phyloP scores from a whole-genome alignment of 2,888 invertebrate genomes.

The Xylocampa areola region DNA sequence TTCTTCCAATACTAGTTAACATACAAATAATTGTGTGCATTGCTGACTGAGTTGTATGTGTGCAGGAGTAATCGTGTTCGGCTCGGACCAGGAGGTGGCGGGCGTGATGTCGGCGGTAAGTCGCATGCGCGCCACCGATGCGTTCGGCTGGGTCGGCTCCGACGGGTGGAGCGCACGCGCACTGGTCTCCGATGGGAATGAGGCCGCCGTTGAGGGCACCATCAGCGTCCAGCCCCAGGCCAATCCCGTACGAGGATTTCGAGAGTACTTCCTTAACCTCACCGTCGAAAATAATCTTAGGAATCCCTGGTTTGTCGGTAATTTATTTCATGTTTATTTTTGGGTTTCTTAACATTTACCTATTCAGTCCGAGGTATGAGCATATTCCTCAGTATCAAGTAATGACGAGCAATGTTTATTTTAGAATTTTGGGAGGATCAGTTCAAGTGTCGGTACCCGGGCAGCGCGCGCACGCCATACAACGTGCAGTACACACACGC shows the following conservation, averaged over 20 bases:
- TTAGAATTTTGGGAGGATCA: slow-evolving; percentile 98
- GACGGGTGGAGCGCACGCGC: slow-evolving; percentile 98
- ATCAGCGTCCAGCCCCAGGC: slow-evolving; percentile 98
- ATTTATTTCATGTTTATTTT: slow-evolving; percentile 58
- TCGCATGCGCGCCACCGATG: slow-evolving; percentile 94
- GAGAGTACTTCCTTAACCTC: slow-evolving; percentile 95
- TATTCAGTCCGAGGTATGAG: too few relatives aligned
- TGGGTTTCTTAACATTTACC: background rate
- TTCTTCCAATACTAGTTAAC: slow-evolving; percentile 59
- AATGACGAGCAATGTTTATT: background rate
- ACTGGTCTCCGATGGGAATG: slow-evolving; percentile 95
- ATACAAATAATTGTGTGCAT: background rate
- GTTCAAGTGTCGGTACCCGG: slow-evolving; percentile 96
- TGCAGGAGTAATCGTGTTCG: slow-evolving; percentile 97
- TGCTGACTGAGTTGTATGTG: slow-evolving; percentile 11
- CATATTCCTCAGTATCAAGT: background rate
- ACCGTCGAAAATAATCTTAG: slow-evolving; percentile 96
- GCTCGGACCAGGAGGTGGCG: slow-evolving; percentile 98
- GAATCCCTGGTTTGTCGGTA: slow-evolving; percentile 99
- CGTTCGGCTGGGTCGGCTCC: slow-evolving; percentile 98
- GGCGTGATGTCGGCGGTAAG: slow-evolving; percentile 97
- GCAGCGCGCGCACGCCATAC: slow-evolving; percentile 94
- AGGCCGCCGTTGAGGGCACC: slow-evolving; percentile 93
- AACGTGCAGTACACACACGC: slow-evolving; percentile 91
- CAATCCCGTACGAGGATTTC: slow-evolving; percentile 95